Percentiles rank a stretch among this genome's conserved stretches.
Evolutionary conservation across 1,140 invertebrate species (phyloP).

Genomic region (Mya arenaria): DNA sequence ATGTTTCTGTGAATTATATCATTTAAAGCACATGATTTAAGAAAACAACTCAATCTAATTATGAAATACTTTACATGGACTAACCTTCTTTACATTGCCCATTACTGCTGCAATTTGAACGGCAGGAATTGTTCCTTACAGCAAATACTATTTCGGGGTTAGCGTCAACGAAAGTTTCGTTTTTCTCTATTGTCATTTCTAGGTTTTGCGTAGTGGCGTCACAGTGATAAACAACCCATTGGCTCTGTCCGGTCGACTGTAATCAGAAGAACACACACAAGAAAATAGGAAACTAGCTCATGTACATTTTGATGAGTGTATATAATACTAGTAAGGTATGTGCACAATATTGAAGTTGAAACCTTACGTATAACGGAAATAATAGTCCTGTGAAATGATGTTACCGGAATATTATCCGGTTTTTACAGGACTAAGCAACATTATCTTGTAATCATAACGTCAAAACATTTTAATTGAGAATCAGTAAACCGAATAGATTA

Average conservation of each 20-base stretch:
- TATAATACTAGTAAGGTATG: too few species aligned
- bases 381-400: too few species aligned
- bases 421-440: too few species aligned
- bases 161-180: constrained; percentile 16
- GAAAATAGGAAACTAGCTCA: too few species aligned
- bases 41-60: not conserved
- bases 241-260: not conserved
- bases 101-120: constrained; percentile 15
- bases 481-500: too few species aligned
- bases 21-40: not conserved
- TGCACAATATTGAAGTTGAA: too few species aligned
- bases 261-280: too few species aligned
- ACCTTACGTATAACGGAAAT: too few species aligned
- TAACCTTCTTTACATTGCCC: constrained; percentile 23
- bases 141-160: not conserved
- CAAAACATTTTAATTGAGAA: too few species aligned
- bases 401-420: too few species aligned
- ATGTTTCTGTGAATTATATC: not conserved
- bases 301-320: too few species aligned
- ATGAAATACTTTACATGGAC: not conserved
- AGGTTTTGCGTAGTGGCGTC: constrained; percentile 15
- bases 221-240: constrained; percentile 22
- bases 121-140: constrained; percentile 1
- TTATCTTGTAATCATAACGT: too few species aligned
- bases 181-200: not conserved